Evolutionary conservation across 2,113 vertebrate species (phyloP).

Genomic region (Dromiciops gliroides): DNA sequence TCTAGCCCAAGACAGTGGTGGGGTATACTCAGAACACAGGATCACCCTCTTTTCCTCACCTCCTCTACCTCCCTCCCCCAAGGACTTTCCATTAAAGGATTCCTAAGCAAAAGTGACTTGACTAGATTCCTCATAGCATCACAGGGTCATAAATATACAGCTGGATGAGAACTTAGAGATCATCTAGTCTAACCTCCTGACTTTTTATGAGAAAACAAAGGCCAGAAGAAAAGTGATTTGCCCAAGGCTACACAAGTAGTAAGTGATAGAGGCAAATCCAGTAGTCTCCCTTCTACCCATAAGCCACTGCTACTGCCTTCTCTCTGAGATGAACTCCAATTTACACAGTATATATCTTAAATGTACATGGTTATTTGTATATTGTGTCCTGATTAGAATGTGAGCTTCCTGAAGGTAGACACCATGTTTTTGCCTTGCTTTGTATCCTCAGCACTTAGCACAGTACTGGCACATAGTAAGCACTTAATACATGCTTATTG

Average conservation of each 20-base stretch:
- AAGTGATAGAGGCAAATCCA: background rate
- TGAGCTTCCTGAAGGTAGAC: background rate
- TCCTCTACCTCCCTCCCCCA: background rate
- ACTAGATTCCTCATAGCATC: background rate
- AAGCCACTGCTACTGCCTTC: background rate
- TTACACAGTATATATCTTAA: background rate
- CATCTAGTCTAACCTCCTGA: background rate
- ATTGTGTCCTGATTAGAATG: background rate
- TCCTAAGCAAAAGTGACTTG: background rate
- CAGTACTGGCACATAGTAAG: background rate
- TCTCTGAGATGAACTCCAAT: background rate
- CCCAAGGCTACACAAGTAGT: background rate
- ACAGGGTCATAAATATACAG: background rate
- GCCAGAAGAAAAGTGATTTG: background rate
- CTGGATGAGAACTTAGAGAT: background rate
- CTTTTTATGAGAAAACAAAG: background rate
- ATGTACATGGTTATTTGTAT: background rate
- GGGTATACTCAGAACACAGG: background rate
- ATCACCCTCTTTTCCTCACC: background rate
- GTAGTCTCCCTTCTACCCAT: background rate
- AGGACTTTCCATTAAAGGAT: background rate
- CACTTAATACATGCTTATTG: background rate
- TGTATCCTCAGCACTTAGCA: background rate
- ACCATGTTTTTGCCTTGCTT: background rate
- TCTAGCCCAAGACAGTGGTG: background rate